Base-by-base conservation (phyloP, 2,888 invertebrate species). In the Poecilus cupreus region DNA sequence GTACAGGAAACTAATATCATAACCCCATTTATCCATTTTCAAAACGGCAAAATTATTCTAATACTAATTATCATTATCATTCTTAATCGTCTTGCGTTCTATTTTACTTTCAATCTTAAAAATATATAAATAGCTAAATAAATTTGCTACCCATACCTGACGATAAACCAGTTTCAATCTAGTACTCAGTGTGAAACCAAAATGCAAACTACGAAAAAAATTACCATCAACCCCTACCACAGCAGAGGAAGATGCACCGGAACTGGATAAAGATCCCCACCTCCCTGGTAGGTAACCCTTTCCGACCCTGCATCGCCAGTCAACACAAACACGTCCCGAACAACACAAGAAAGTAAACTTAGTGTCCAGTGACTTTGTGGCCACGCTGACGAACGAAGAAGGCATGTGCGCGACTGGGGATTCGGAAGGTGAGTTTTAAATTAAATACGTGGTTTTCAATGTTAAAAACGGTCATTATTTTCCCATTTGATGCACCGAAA, bases 231-330 rank as follows among this genome's bases (percentile, higher is more conserved):
- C 54, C 54, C 54, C 54, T 20, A 32, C 54, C 54, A 54, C 54
- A 20, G 1, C 5, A 22, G 20, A 54, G 11, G 54, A 54, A 54
- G 54, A 54, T 54, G 8, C 20, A 54, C 20, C 22, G 20, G 11
- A 20, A 20, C 54, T 20, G 54, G 54, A 32, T 32, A 32, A 68
- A 20, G 64, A 18, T 20, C 64, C 64, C 64, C 64, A 20, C 18
- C 37, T 20, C 64, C 64, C 78, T 24, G 8, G 3, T 64, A 78
- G 78, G 78, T 78, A 78, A 78, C 78, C 78, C 78, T 78, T 78
- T 78, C 32, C 32, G 32, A 32, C 32, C 32, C 32, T 32, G 37
- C 64, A n/a, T 37, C 37, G 64, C 18, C 51, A 18, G 64, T 68
- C 20, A 16, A 68, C 16, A 32, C 54, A 54, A 20, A 54, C 20